Percentiles rank a stretch among this genome's conserved stretches.
phyloP scores from a whole-genome alignment of 1,140 invertebrate genomes.

The Bombus waltoni region DNA sequence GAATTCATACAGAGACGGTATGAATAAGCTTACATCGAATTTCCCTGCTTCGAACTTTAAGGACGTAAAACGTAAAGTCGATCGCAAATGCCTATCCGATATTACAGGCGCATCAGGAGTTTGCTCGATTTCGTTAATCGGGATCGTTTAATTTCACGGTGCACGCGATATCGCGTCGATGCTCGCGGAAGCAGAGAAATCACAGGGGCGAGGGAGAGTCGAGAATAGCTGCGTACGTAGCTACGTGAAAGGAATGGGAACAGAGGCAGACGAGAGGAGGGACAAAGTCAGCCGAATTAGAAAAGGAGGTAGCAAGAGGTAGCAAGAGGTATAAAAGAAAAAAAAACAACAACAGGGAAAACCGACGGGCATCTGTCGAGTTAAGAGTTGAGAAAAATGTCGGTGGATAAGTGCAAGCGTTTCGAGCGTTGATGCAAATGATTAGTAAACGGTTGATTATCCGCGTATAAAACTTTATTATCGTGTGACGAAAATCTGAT shows the following conservation, averaged over 20 bases:
- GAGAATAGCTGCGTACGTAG: not conserved
- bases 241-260: not conserved
- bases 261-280: not conserved
- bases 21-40: too few relatives aligned
- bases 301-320: too few relatives aligned
- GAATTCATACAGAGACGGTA: too few relatives aligned
- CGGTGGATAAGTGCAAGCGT: too few relatives aligned
- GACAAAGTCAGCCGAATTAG: not conserved
- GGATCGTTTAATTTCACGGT: slow-evolving; percentile 56
- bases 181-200: slow-evolving; percentile 7
- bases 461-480: too few relatives aligned
- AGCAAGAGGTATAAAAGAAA: too few relatives aligned
- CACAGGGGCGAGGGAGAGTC: not conserved
- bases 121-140: slow-evolving; percentile 54
- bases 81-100: not conserved
- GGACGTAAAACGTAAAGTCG: too few relatives aligned
- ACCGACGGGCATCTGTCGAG: not conserved
- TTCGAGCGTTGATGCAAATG: not conserved
- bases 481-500: too few relatives aligned
- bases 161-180: slow-evolving; percentile 15
- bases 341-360: not conserved
- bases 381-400: not conserved
- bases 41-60: too few relatives aligned
- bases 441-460: not conserved
- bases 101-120: not conserved